These are phyloP conservation scores for Connochaetes taurinus DNA, from an alignment of 2,113 vertebrate genomes.

Conservation along the genomic window DNA sequence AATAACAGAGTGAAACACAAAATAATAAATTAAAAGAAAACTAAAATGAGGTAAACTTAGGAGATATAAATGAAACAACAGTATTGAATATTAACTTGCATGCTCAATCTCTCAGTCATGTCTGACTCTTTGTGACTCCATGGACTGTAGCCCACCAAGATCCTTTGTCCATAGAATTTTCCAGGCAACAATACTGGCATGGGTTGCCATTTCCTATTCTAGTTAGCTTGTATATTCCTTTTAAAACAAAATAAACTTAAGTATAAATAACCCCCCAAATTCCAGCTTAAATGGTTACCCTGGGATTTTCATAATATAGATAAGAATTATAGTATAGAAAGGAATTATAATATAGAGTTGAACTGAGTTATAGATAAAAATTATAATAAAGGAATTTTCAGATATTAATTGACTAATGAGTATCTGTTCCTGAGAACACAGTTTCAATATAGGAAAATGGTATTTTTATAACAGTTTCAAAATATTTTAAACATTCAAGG, in stretches of 20 bases:
- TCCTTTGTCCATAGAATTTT: not conserved
- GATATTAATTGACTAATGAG: not conserved
- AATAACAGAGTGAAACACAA: not conserved
- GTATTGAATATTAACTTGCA: not conserved
- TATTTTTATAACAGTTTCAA: not conserved
- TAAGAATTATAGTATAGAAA: not conserved
- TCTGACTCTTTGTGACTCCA: not conserved
- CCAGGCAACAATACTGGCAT: not conserved
- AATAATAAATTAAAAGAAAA: not conserved
- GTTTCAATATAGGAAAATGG: not conserved
- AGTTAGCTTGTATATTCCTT: not conserved
- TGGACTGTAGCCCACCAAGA: not conserved
- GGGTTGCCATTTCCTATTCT: not conserved
- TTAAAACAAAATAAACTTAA: not conserved
- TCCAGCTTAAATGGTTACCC: not conserved
- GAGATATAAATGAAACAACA: not conserved
- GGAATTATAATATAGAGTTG: not conserved
- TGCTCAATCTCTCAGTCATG: not conserved
- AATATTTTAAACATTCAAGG: not conserved
- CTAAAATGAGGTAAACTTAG: not conserved
- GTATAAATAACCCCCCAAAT: not conserved
- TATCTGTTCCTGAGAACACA: not conserved
- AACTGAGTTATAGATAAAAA: not conserved
- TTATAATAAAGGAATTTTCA: not conserved
- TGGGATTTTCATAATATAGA: not conserved